Percentiles rank a stretch among this genome's conserved stretches.
These are phyloP conservation scores for Halcyon smyrnensis DNA, from an alignment of 2,797 vertebrate genomes.

Conservation along the genomic window DNA sequence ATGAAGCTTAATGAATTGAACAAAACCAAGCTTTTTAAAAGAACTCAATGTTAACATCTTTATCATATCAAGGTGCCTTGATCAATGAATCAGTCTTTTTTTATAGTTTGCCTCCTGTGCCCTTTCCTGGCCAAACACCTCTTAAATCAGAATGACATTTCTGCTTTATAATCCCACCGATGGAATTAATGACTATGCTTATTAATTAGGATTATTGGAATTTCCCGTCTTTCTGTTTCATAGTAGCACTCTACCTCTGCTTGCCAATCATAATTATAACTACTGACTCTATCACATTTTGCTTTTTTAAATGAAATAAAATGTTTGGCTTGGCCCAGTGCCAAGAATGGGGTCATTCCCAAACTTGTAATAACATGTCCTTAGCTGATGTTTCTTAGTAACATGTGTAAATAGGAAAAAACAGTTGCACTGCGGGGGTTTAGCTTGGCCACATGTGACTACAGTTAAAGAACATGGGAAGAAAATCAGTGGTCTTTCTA, in stretches of 20 bases:
- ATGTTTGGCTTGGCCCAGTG: constrained; percentile 68
- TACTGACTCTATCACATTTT: constrained; percentile 68
- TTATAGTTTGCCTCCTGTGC: background rate
- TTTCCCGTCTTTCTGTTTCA: constrained; percentile 12
- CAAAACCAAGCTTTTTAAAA: background rate
- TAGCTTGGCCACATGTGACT: constrained; percentile 66
- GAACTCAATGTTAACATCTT: background rate
- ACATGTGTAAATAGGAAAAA: constrained; percentile 81
- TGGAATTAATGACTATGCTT: constrained; percentile 41
- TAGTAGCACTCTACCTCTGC: constrained; percentile 59
- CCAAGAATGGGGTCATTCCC: constrained; percentile 77
- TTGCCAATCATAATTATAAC: constrained; percentile 75
- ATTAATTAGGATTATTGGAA: constrained; percentile 57
- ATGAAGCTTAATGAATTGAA: background rate
- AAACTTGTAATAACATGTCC: constrained; percentile 75
- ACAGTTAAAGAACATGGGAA: constrained; percentile 61
- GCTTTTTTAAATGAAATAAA: constrained; percentile 76
- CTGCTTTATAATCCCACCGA: background rate
- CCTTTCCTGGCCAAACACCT: background rate
- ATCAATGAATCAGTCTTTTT: background rate
- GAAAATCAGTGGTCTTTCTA: constrained; percentile 56
- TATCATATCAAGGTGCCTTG: background rate
- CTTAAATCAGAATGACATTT: background rate
- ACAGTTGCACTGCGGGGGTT: constrained; percentile 73
- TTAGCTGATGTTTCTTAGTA: constrained; percentile 78